Base-by-base conservation (phyloP, 2,113 vertebrate species). In the Lutjanus erythropterus region DNA sequence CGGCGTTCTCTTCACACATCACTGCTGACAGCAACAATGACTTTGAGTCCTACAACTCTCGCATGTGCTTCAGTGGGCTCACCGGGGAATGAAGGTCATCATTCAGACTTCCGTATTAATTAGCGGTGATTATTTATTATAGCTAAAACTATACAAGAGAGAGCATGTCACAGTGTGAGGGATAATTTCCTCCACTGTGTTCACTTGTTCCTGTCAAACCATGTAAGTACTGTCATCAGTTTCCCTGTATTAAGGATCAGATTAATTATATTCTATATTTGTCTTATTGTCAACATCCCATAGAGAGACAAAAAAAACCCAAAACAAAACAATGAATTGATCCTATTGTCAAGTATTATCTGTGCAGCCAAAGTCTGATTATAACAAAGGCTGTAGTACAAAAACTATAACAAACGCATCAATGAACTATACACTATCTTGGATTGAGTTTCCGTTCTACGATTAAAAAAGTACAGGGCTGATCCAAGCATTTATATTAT, bases 91-190 rank as follows among this genome's bases (percentile, higher is more conserved):
- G 50, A 68, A 78, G 71, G 83, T 77, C 56, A 86, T 83, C 68
- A 59, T 46, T 86, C 78, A 85, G 77, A 82, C 55, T 75, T 80
- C 68, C 71, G 71, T 80, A 72, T 74, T n/a, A 84, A 86, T 89
- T 80, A 71, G 76, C 15, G 46, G 50, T 55, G 75, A 83, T 80
- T 62, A 78, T 84, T 79, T 77, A 67, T 71, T 81, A n/a, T 50
- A 29, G 15, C 41, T 66, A 52, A 61, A 81, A 65, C 60, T 29
- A 68, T 66, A 85, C 15, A 11, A 27, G 49, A 71, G 67, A 67
- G 65, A 62, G 31, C 64, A 21, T 44, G 65, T 78, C 60, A 50
- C 77, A 58, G 46, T 65, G 78, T 31, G 27, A 60, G 41, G 29
- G 60, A 60, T 41, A 6, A 78, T 70, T 80, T 47, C 15, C 39